Conservation (phyloP, 1,140 invertebrate species). For the Cryptotermes secundus region DNA sequence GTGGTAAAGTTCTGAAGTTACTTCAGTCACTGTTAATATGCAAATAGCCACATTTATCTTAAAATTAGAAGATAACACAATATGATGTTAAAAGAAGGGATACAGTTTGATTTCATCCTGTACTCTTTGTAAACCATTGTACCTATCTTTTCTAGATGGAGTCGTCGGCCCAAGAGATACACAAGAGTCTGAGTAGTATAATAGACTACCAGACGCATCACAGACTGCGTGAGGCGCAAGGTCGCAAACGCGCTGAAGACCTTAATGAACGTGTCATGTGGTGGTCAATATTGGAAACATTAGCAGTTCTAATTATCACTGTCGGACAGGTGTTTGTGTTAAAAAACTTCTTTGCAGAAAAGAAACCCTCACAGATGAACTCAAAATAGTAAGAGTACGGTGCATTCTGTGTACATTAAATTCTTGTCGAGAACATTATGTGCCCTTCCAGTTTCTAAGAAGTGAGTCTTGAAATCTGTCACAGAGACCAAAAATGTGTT, state of each 20-base stretch:
- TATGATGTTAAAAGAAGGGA: too few species aligned
- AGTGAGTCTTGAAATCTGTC: background rate
- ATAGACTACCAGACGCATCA: constrained; percentile 97
- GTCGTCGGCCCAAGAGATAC: constrained; percentile 82
- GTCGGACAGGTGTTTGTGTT: constrained; percentile 89
- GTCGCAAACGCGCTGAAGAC: constrained; percentile 92
- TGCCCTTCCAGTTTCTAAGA: background rate
- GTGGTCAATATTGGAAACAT: constrained; percentile 90
- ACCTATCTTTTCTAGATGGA: constrained; percentile 73
- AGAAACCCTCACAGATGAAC: constrained; percentile 58
- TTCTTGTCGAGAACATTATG: background rate
- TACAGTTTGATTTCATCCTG: too few species aligned
- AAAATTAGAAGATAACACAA: too few species aligned
- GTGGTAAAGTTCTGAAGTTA: too few species aligned
- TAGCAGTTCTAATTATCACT: constrained; percentile 79
- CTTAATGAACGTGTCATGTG: constrained; percentile 89
- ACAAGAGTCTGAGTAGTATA: constrained; percentile 82
- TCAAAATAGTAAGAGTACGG: constrained; percentile 31
- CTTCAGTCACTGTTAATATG: too few species aligned
- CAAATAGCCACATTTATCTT: too few species aligned
- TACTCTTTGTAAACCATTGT: too few species aligned
- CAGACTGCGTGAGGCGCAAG: constrained; percentile 88
- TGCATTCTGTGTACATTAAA: background rate
- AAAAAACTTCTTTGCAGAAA: constrained; percentile 94
- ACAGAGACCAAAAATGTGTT: background rate